Percentiles rank a stretch among this genome's conserved stretches.
Evolutionary conservation across 2,797 vertebrate genomes (phyloP).

Genomic region (Poecilia wingei): DNA sequence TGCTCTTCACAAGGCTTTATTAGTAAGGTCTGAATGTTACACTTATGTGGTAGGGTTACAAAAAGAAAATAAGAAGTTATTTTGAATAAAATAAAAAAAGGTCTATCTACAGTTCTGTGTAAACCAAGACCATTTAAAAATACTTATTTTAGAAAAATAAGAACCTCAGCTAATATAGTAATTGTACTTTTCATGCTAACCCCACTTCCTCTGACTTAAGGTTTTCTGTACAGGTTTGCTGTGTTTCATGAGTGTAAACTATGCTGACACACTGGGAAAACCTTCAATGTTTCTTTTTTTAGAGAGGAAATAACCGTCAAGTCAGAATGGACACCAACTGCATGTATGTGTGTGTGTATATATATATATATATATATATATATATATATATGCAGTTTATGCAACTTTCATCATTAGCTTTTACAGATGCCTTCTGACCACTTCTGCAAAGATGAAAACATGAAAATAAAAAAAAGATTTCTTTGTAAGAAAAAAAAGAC

Average conservation of each 20-base stretch:
- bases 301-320: background rate
- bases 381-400: constrained; percentile 25
- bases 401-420: constrained; percentile 9
- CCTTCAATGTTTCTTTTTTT: constrained; percentile 21
- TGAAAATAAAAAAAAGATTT: background rate
- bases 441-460: constrained; percentile 27
- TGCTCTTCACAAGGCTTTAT: constrained; percentile 29
- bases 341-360: constrained; percentile 26
- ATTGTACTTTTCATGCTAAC: constrained; percentile 42
- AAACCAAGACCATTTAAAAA: constrained; percentile 73
- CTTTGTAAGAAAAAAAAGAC: constrained; percentile 6
- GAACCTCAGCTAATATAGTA: constrained; percentile 39
- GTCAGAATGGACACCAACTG: constrained; percentile 33
- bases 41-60: constrained; percentile 22
- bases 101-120: constrained; percentile 67
- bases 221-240: constrained; percentile 37
- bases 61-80: constrained; percentile 30
- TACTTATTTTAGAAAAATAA: constrained; percentile 65
- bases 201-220: constrained; percentile 43
- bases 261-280: constrained; percentile 30
- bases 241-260: constrained; percentile 36
- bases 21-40: constrained; percentile 19
- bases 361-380: constrained; percentile 22
- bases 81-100: constrained; percentile 28
- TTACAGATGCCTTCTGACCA: constrained; percentile 52